Conservation (phyloP, 1,140 invertebrate genomes). For the Trialeurodes vaporariorum region DNA sequence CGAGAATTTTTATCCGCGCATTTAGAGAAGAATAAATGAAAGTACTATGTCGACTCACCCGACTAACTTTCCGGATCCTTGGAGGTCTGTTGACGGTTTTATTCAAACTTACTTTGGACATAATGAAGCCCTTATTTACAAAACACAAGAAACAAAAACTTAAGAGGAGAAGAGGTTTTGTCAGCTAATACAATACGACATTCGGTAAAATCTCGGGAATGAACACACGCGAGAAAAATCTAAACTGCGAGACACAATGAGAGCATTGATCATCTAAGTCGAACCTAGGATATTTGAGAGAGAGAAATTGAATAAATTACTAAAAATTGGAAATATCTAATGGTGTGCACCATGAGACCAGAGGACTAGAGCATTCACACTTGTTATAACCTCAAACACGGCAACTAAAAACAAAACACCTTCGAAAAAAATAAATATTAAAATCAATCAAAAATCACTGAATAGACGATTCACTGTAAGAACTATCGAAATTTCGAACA, state of each 20-base stretch:
- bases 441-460: neutral
- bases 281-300: no score
- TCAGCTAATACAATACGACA: neutral
- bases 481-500: neutral
- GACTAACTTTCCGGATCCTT: neutral
- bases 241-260: no score
- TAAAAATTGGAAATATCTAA: neutral
- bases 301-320: no score
- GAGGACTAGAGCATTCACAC: neutral
- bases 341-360: neutral
- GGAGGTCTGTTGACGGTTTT: neutral
- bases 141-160: neutral
- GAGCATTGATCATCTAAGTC: no score
- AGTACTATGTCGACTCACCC: neutral
- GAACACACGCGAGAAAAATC: no score
- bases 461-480: neutral
- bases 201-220: neutral
- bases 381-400: neutral
- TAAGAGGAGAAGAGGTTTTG: neutral
- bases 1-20: no score
- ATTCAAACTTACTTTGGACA: neutral
- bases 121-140: neutral
- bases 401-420: neutral
- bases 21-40: no score
- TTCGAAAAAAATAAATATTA: no score